A percentile compares a stretch with the other conserved stretches of the same genome.
Evolutionary conservation across 2,113 vertebrate genomes (phyloP).

Genomic region (Phodopus roborovskii): DNA sequence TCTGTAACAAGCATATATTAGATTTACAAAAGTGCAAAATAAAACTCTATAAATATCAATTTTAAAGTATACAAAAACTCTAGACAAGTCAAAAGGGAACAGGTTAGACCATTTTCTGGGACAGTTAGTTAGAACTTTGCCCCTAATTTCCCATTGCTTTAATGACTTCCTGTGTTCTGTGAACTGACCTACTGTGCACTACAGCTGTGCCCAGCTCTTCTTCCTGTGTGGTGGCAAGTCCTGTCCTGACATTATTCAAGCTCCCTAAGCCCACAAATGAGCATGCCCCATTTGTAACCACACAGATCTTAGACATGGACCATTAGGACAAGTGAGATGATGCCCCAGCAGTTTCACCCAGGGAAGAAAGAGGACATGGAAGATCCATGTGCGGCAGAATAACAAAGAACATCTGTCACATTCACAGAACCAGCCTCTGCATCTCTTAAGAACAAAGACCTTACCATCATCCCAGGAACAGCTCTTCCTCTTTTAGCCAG

Average conservation of each 20-base stretch:
- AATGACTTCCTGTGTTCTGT: not conserved
- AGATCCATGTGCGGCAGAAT: constrained; percentile 64
- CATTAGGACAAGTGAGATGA: constrained; percentile 30
- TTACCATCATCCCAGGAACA: not conserved
- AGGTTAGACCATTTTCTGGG: not conserved
- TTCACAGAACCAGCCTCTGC: constrained; percentile 45
- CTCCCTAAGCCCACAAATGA: constrained; percentile 24
- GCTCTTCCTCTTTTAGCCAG: not conserved
- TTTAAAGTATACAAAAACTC: not conserved
- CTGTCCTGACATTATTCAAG: not conserved
- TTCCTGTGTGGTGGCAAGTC: not conserved
- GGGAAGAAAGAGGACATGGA: constrained; percentile 57
- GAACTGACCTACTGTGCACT: not conserved
- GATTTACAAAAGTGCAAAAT: not conserved
- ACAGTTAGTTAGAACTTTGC: not conserved
- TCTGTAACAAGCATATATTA: not conserved
- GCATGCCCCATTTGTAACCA: not conserved
- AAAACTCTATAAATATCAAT: not conserved
- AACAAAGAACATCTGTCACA: constrained; percentile 81
- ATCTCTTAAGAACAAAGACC: constrained; percentile 25
- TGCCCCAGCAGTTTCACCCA: not conserved
- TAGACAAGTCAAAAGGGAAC: not conserved
- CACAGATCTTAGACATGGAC: constrained; percentile 71
- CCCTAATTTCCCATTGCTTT: not conserved
- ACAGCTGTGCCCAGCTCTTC: not conserved